Evolutionary conservation across 2,888 invertebrate genomes (phyloP).

Genomic region (Unio pictorum): DNA sequence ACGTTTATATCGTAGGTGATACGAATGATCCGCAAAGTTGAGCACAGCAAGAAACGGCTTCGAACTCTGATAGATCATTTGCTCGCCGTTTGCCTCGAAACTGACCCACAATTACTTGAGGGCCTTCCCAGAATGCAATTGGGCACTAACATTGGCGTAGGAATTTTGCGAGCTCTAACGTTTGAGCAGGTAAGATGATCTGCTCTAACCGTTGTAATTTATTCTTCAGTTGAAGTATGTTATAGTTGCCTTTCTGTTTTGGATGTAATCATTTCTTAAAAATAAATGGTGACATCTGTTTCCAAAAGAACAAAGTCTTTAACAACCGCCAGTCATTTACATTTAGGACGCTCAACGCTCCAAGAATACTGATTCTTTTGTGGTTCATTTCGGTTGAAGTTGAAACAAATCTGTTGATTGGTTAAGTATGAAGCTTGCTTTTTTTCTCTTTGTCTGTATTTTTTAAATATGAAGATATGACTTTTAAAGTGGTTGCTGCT

Average conservation of each 20-base stretch:
- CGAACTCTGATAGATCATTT: constrained; percentile 37
- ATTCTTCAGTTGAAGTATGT: constrained; percentile 2
- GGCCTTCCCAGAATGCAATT: constrained; percentile 31
- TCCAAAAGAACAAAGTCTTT: not conserved
- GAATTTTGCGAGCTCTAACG: constrained; percentile 19
- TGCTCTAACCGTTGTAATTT: not conserved
- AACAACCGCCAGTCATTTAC: too few relatives aligned
- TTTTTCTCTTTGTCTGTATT: too few relatives aligned
- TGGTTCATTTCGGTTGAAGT: too few relatives aligned
- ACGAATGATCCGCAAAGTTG: constrained; percentile 33
- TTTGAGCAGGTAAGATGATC: constrained; percentile 21
- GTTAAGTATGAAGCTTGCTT: too few relatives aligned
- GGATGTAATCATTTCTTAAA: not conserved
- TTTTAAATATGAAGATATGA: too few relatives aligned
- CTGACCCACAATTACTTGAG: constrained; percentile 33
- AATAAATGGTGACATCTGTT: too few relatives aligned
- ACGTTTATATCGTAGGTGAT: constrained; percentile 24
- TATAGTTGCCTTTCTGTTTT: not conserved
- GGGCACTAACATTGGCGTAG: constrained; percentile 19
- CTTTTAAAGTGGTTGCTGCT: too few relatives aligned
- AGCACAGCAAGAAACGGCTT: constrained; percentile 42
- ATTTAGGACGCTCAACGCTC: too few relatives aligned
- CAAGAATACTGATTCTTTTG: too few relatives aligned
- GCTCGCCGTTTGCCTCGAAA: constrained; percentile 34
- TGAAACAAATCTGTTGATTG: too few relatives aligned